Conservation (phyloP, 1,140 invertebrate genomes). For the Vollenhovia emeryi region DNA sequence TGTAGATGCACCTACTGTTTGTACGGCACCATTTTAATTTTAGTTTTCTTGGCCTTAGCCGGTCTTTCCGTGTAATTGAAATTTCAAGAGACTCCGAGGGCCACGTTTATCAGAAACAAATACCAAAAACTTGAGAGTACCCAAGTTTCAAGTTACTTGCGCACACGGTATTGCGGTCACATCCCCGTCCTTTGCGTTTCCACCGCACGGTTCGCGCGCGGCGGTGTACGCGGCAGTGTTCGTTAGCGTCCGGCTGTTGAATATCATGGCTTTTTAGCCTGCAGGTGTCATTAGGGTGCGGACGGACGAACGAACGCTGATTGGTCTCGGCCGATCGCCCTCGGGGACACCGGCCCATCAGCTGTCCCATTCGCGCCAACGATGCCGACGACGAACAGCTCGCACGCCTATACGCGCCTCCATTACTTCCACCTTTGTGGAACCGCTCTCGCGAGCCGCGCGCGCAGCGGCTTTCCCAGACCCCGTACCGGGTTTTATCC, state of each 20-base stretch:
- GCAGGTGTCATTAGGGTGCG: constrained; percentile 83
- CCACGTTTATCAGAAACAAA: not conserved
- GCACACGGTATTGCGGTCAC: not conserved
- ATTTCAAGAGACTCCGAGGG: not conserved
- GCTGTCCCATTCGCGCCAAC: constrained; percentile 81
- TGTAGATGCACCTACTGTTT: no score
- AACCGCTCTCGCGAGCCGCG: constrained; percentile 4
- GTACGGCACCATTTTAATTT: no score
- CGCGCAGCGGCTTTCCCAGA: constrained; percentile 35
- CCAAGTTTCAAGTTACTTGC: no score
- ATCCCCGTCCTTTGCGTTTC: constrained; percentile 16
- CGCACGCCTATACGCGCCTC: constrained; percentile 24
- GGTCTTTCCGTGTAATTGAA: no score
- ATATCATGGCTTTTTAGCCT: constrained; percentile 84
- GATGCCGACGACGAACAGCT: constrained; percentile 61
- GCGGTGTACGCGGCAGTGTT: constrained; percentile 68
- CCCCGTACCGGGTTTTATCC: constrained; percentile 29
- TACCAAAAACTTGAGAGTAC: not conserved
- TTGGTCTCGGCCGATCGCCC: constrained; percentile 83
- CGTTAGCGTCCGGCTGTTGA: constrained; percentile 81
- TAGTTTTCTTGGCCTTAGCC: no score
- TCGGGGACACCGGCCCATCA: constrained; percentile 81
- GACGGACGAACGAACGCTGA: constrained; percentile 80
- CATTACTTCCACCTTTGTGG: constrained; percentile 22
- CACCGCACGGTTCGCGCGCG: constrained; percentile 28